These are phyloP conservation scores for Hapalemur alaotrensis DNA, from an alignment of 2,797 vertebrate genomes.

Conservation along the genomic window DNA sequence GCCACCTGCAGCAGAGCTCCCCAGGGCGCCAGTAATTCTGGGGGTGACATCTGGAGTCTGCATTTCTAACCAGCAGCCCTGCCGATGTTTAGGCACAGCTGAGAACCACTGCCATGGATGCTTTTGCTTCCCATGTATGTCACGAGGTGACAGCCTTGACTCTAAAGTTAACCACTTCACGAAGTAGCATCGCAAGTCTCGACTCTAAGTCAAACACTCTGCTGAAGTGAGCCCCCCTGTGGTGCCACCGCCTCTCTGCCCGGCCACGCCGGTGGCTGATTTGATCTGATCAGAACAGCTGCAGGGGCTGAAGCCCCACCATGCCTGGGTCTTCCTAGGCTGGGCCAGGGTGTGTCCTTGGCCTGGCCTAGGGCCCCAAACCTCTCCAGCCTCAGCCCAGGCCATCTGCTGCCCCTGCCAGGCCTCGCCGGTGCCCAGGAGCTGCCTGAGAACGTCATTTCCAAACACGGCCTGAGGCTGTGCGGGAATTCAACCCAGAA, in stretches of 20 bases:
- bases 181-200: not conserved
- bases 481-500: not conserved
- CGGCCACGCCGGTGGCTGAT: not conserved
- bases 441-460: not conserved
- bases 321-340: not conserved
- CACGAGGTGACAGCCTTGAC: not conserved
- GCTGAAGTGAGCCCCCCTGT: accelerated
- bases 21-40: not conserved
- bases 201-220: not conserved
- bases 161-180: not conserved
- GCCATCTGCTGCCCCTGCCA: not conserved
- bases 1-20: not conserved
- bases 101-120: not conserved
- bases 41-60: not conserved
- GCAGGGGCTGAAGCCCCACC: not conserved
- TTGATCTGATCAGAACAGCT: not conserved
- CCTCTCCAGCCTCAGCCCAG: not conserved
- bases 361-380: not conserved
- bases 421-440: not conserved
- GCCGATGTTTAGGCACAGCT: not conserved
- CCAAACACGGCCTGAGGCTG: not conserved
- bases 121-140: not conserved
- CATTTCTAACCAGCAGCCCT: not conserved
- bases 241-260: no score
- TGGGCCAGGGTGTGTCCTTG: not conserved